Evolutionary conservation across 1,140 invertebrate species (phyloP).

Genomic region (Charaxes varanes): DNA sequence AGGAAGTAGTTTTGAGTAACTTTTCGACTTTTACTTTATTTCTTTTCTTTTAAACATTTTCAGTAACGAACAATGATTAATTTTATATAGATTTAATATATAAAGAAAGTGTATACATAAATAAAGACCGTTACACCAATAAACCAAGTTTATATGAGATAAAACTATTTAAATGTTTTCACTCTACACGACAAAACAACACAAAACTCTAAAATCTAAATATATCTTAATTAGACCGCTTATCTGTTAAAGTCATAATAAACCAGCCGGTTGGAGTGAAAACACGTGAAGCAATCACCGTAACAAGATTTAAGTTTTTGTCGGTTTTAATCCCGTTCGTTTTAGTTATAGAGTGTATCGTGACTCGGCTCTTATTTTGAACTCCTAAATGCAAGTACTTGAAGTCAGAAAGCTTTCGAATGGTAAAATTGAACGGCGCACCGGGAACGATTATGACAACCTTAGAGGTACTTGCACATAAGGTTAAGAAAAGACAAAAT

Average conservation of each 20-base stretch:
- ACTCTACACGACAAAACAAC: too few relatives aligned
- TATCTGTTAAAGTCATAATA: constrained; percentile 6
- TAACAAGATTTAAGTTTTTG: constrained; percentile 7
- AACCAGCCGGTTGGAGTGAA: constrained; percentile 7
- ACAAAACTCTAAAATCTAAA: too few relatives aligned
- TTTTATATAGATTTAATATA: too few relatives aligned
- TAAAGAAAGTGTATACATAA: too few relatives aligned
- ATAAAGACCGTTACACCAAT: too few relatives aligned
- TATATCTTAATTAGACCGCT: constrained; percentile 1
- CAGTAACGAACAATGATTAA: too few relatives aligned
- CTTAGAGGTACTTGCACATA: neutral
- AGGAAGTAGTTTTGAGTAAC: too few relatives aligned
- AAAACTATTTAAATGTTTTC: too few relatives aligned
- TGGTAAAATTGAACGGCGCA: constrained; percentile 1
- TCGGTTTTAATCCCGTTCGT: constrained; percentile 2
- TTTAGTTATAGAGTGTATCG: constrained; percentile 4
- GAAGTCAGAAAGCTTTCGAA: constrained; percentile 2
- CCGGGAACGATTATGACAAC: neutral
- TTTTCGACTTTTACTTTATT: too few relatives aligned
- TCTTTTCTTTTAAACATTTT: too few relatives aligned
- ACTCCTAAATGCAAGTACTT: neutral
- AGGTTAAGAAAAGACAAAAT: too few relatives aligned
- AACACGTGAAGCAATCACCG: constrained; percentile 11
- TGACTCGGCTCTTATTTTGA: constrained; percentile 12
- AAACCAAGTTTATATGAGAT: too few relatives aligned